Evolutionary conservation across 2,797 vertebrate genomes (phyloP), one percentile per base, ranked within the genome.

Genomic region (Parambassis ranga): DNA sequence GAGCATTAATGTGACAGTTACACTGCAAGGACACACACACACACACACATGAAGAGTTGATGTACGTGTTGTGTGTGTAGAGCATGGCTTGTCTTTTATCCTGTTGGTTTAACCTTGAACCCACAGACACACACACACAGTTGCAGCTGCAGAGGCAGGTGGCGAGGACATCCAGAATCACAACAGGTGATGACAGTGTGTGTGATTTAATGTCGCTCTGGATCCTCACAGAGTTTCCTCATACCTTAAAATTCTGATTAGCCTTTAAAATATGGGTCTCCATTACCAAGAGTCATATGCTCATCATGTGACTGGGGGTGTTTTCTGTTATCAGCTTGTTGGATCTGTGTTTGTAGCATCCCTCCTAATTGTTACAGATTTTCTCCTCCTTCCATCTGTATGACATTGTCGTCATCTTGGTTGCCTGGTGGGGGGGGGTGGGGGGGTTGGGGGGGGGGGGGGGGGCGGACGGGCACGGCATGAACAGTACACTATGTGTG

Each of bases 21-120:
- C 76, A 55, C 30, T 18, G 31, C 50, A 77, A 73, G 62, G 63
- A 58, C 71, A 63, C 57, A 39, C 49, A 65, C 11, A 58, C 71
- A 63, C 57, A 39, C 49, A 65, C 11, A 24, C 47, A 35, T 26
- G 15, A 37, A 19, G 30, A 24, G 24, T 7, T 8, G 28, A 14
- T 27, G 2, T 27, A 10, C 68, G 58, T 35, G 57, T n/a, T 11
- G 55, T 42, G 33, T 33, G 33, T 59, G 44, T 42, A 26, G 28
- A 39, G 27, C 41, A 24, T 30, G 16, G 7, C 3, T 23, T 22
- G 24, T 62, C 24, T 37, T 55, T 24, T 20, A 13, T 73, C 44
- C 55, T 68, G 52, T 68, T 64, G 65, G 61, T 33, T 74, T 82
- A 79, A 85, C 88, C 85, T 88, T 91, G 84, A 81, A 51, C 52